Evolutionary conservation across 2,797 vertebrate genomes (phyloP).

Genomic region (Acomys russatus): DNA sequence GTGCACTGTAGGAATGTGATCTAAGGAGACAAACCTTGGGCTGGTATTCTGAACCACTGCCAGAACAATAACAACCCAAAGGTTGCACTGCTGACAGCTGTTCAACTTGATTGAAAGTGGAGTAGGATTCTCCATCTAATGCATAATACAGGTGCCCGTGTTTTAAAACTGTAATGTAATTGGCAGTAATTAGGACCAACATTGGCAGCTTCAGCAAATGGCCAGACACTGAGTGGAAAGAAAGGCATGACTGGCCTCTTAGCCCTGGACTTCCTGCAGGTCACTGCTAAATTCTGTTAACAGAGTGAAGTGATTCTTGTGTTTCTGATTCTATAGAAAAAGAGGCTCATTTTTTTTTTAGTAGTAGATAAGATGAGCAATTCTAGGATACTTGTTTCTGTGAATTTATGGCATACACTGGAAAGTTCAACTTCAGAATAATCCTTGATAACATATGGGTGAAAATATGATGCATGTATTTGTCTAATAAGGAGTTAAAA

Average conservation of each 20-base stretch:
- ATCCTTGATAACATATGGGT: neutral
- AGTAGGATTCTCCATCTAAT: slow-evolving; percentile 80
- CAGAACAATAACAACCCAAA: slow-evolving; percentile 85
- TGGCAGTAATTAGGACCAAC: slow-evolving; percentile 89
- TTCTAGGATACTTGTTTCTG: slow-evolving; percentile 31
- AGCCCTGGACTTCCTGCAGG: slow-evolving; percentile 82
- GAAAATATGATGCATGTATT: neutral
- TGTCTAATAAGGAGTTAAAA: neutral
- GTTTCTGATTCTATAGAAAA: slow-evolving; percentile 52
- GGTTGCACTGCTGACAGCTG: slow-evolving; percentile 86
- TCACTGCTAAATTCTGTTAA: slow-evolving; percentile 85
- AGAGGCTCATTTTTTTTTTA: slow-evolving; percentile 40
- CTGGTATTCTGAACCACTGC: slow-evolving; percentile 81
- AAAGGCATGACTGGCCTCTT: slow-evolving; percentile 84
- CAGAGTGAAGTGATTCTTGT: slow-evolving; percentile 68
- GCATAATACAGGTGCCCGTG: slow-evolving; percentile 79
- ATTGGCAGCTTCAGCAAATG: slow-evolving; percentile 86
- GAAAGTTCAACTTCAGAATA: neutral
- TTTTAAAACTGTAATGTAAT: slow-evolving; percentile 85
- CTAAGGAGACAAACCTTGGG: slow-evolving; percentile 77
- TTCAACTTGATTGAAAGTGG: slow-evolving; percentile 86
- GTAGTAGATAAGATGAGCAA: slow-evolving; percentile 50
- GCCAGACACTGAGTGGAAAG: slow-evolving; percentile 85
- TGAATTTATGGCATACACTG: neutral
- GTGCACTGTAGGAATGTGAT: slow-evolving; percentile 78